Conservation (phyloP, 2,113 vertebrate genomes). For the Thalassoma bifasciatum region DNA sequence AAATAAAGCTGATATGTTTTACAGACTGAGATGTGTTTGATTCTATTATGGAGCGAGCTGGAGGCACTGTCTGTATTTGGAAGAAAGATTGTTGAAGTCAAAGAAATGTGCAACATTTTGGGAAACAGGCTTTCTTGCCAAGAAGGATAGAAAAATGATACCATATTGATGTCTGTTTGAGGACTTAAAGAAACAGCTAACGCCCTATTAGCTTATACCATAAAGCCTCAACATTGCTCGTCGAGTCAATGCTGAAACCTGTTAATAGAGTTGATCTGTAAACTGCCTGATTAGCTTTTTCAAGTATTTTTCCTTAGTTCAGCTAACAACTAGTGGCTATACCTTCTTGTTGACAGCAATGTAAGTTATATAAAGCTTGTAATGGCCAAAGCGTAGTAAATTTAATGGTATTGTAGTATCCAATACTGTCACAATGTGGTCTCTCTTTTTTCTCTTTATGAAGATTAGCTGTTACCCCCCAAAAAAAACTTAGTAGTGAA, state of each 20-base stretch:
- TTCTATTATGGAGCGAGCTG: conserved; percentile 12
- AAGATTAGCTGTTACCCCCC: too few relatives aligned
- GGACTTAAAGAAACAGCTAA: neutral
- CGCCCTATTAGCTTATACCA: neutral
- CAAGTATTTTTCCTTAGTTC: neutral
- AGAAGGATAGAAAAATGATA: neutral
- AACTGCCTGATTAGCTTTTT: neutral
- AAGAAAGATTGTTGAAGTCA: conserved; percentile 1
- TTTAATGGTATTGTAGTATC: too few relatives aligned
- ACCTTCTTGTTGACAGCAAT: neutral
- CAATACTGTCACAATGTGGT: too few relatives aligned
- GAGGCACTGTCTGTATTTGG: conserved; percentile 16
- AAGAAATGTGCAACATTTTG: conserved; percentile 6
- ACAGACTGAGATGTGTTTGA: conserved; percentile 32
- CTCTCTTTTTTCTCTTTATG: too few relatives aligned
- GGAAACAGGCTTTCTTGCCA: neutral
- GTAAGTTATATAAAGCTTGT: neutral
- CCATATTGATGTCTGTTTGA: neutral
- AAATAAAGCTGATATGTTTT: conserved; percentile 30
- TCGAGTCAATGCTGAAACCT: neutral
- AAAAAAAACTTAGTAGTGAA: too few relatives aligned
- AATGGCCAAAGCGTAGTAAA: too few relatives aligned
- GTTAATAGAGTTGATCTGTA: neutral
- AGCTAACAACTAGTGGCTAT: neutral
- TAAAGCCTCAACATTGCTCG: neutral